Conservation (phyloP, 2,797 vertebrate species). For the Meda fulgida region DNA sequence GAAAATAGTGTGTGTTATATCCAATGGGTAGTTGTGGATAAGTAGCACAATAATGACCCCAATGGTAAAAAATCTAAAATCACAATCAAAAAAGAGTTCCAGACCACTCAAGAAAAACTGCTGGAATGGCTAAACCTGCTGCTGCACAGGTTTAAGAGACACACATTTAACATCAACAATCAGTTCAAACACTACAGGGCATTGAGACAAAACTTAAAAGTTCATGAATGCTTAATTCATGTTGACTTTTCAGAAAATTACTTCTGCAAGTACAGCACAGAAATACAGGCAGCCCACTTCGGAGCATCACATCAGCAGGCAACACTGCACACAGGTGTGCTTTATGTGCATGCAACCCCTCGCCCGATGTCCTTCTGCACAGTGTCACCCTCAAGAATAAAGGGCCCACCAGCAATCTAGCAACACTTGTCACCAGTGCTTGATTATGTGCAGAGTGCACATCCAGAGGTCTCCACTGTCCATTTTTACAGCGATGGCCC, state of each 20-base stretch:
- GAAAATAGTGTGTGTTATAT: conserved; percentile 37
- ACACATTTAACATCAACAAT: conserved; percentile 37
- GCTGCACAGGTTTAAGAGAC: conserved; percentile 33
- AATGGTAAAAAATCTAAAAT: conserved; percentile 49
- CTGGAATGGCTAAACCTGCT: conserved; percentile 31
- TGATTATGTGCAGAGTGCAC: not conserved
- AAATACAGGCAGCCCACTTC: no score
- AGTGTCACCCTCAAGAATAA: conserved; percentile 32
- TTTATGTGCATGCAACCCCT: conserved; percentile 24
- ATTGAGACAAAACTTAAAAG: conserved; percentile 39
- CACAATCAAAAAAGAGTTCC: conserved; percentile 52
- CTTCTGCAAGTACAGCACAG: no score
- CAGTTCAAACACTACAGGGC: conserved; percentile 39
- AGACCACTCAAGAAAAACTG: conserved; percentile 43
- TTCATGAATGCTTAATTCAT: conserved; percentile 33
- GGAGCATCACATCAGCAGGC: no score
- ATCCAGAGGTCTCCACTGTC: conserved; percentile 31
- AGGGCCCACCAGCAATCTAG: conserved; percentile 41
- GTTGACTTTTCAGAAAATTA: conserved; percentile 47
- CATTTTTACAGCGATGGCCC: conserved; percentile 30
- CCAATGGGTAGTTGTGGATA: conserved; percentile 40
- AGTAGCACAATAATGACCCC: conserved; percentile 47
- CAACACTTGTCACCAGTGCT: conserved; percentile 37
- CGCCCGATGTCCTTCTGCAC: conserved; percentile 29
- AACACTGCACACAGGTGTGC: not conserved